A percentile compares a stretch with the other conserved stretches of the same genome.
Evolutionary conservation across 2,113 vertebrate species (phyloP).

Genomic region (Malurus elegans): DNA sequence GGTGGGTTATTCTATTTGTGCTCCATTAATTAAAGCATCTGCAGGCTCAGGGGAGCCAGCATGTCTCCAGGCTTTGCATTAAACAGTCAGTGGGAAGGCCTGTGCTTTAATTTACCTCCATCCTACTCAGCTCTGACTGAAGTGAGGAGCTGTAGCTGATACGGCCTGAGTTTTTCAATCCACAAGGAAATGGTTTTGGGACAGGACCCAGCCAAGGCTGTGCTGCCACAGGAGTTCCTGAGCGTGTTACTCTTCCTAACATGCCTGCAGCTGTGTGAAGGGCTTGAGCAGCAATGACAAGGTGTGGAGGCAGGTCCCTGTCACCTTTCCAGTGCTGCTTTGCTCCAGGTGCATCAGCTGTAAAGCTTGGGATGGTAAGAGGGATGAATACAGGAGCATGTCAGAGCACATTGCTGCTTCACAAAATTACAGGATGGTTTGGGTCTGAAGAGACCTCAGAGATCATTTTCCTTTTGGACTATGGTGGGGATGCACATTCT

Average conservation of each 20-base stretch:
- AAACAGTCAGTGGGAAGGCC: slow-evolving; percentile 26
- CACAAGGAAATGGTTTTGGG: not conserved
- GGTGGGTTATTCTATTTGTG: slow-evolving; percentile 44
- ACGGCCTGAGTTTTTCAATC: not conserved
- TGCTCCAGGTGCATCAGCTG: not conserved
- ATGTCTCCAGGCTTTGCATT: slow-evolving; percentile 27
- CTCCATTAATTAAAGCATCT: slow-evolving; percentile 60
- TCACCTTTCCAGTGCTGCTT: not conserved
- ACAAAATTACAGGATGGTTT: not conserved
- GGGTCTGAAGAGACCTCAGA: not conserved
- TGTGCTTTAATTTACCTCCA: slow-evolving; percentile 16
- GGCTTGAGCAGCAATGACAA: rapidly evolving
- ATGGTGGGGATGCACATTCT: not conserved
- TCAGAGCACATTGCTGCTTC: not conserved
- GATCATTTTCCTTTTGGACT: not conserved
- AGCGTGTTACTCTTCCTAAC: not conserved
- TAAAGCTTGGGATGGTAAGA: not conserved
- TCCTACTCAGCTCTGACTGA: not conserved
- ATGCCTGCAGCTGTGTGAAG: not conserved
- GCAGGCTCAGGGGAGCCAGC: slow-evolving; percentile 21
- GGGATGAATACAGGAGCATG: not conserved
- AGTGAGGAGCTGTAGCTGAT: not conserved
- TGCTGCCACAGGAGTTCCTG: not conserved
- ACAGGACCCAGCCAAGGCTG: not conserved
- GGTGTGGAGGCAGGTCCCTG: not conserved